Evolutionary conservation across 1,140 invertebrate species (phyloP), one percentile per base, ranked within the genome.

Genomic region (Radopholus similis): DNA sequence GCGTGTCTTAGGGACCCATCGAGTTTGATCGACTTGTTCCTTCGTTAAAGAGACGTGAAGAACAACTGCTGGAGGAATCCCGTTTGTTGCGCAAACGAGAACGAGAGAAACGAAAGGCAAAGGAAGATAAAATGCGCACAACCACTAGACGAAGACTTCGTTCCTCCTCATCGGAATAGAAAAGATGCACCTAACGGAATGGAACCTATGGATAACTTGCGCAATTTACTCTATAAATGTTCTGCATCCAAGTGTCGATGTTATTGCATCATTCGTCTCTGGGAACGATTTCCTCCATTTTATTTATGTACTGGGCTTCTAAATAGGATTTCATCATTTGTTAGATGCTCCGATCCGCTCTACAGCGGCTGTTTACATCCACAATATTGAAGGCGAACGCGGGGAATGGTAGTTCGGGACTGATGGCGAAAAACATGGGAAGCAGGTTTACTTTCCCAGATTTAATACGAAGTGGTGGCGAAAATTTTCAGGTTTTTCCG

Each of bases 21-120:
- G 13, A 40, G 60, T 15, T 58, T 13, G 21, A 35, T 4, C 13
- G 21, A 13, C 4, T 38, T 57, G 35, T 57, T 57, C 23, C 21
- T 11, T 35, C 15, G 2, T 11, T 40, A 5, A 28, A 64, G 63
- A 51, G 37, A 34, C 63, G 63, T 4, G 63, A 64, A 64, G 63
- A 64, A 34, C 49, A 64, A 64, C 30, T 64, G 32, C 8, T 64
- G 26, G 63, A 64, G 26, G 63, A 64, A 38, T 64, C 63, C n/a
- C 47, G 63, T 18, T 23, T 64, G 6, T 38, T 64, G 35, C 42
- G 56, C 23, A 51, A 64, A 30, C 11, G 63, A n/a, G 63, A 64
- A 38, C 30, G 63, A 28, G 63, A 64, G 38, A 64, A 64, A 51
- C 63, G 47, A 6, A 38, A 40, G 15, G 32, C 55, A 35, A 28